Conservation (phyloP, 2,888 invertebrate species). For the Strigamia transsilvanica region DNA sequence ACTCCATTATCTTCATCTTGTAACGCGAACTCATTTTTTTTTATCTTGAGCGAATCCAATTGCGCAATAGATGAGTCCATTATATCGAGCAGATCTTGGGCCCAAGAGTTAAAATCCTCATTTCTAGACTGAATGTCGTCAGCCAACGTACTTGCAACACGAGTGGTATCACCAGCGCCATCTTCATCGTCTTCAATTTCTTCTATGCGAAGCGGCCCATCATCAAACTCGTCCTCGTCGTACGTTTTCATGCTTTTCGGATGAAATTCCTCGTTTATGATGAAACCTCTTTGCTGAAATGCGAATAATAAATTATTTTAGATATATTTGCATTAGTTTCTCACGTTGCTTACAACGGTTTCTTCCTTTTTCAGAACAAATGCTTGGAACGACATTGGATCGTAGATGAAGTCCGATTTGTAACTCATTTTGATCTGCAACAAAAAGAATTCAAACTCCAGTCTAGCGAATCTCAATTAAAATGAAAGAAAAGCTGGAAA, state of each 20-base stretch:
- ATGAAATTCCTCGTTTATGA: not conserved
- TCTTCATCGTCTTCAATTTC: conserved; percentile 13
- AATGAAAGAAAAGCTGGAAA: not conserved
- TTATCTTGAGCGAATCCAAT: not conserved
- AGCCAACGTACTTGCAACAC: not conserved
- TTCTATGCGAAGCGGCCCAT: conserved; percentile 3
- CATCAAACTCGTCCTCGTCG: conserved; percentile 1
- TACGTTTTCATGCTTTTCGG: not conserved
- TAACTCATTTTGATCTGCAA: not conserved
- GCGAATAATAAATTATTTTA: not conserved
- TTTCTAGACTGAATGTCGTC: not conserved
- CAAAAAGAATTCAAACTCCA: not conserved
- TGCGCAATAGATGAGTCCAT: conserved; percentile 17
- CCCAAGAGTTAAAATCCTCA: not conserved
- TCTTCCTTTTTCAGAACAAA: not conserved
- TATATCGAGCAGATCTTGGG: not conserved
- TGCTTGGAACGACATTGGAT: not conserved
- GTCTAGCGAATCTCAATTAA: not conserved
- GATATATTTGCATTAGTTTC: no score
- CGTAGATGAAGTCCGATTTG: not conserved
- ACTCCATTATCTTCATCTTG: not conserved
- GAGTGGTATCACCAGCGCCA: not conserved
- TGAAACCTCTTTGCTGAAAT: conserved; percentile 9
- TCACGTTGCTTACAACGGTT: not conserved
- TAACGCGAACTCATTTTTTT: not conserved